Percentiles rank a stretch among this genome's conserved stretches.
Evolutionary conservation across 2,888 invertebrate genomes (phyloP).

Genomic region (Lobophora halterata): DNA sequence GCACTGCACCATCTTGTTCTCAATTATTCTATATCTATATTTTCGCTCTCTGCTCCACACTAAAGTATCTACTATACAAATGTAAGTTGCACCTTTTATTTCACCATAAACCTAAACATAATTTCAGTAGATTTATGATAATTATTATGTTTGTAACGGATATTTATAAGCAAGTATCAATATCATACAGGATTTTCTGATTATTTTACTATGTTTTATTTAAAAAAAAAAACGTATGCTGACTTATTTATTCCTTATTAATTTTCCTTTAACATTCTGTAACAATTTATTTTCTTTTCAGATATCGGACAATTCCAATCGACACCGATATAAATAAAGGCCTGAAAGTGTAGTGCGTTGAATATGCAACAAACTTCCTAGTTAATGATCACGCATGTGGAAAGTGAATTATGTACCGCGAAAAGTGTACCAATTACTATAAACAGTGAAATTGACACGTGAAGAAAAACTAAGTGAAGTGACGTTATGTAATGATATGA

Average conservation of each 20-base stretch:
- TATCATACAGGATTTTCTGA: too few species aligned
- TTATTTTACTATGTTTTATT: too few species aligned
- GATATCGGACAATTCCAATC: conserved; percentile 48
- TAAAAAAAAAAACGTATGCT: too few species aligned
- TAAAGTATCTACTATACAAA: conserved; percentile 11
- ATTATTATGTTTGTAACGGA: too few species aligned
- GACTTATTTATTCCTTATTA: too few species aligned
- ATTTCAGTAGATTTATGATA: too few species aligned
- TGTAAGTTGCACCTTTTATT: conserved; percentile 22
- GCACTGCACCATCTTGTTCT: conserved; percentile 5
- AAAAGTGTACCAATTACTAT: conserved; percentile 11
- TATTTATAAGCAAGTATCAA: too few species aligned
- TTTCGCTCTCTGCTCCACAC: conserved; percentile 6
- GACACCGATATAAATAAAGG: conserved; percentile 33
- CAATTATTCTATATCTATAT: conserved; percentile 1
- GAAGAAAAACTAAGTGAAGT: conserved; percentile 8
- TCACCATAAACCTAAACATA: background rate
- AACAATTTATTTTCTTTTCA: conserved; percentile 36
- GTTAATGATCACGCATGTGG: conserved; percentile 23
- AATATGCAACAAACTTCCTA: conserved; percentile 19
- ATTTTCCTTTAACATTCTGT: background rate
- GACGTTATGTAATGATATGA: too few species aligned
- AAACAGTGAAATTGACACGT: conserved; percentile 21
- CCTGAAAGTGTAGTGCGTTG: conserved; percentile 10
- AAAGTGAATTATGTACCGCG: conserved; percentile 20